Percentiles rank a stretch among this genome's conserved stretches.
These are phyloP conservation scores for Otolemur crassicaudatus DNA, from an alignment of 2,797 vertebrate species.

Conservation along the genomic window DNA sequence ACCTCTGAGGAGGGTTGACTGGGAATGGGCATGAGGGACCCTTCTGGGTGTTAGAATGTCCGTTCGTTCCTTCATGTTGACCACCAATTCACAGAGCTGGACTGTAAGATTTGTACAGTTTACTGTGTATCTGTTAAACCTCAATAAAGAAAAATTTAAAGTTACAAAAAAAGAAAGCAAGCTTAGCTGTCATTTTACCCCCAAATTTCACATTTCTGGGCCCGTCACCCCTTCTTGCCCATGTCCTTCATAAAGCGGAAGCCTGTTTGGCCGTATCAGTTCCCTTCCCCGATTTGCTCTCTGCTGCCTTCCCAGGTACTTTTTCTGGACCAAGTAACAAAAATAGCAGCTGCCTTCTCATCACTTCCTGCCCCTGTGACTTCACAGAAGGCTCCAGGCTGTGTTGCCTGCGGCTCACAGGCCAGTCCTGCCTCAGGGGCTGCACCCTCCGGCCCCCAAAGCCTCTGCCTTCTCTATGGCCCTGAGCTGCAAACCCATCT, in stretches of 20 bases:
- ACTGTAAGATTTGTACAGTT: background rate
- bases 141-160: constrained; percentile 16
- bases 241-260: constrained; percentile 25
- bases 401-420: background rate
- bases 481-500: background rate
- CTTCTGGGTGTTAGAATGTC: background rate
- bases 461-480: background rate
- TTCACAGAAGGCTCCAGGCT: background rate
- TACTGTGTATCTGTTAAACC: background rate
- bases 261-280: background rate
- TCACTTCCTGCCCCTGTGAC: constrained; percentile 53
- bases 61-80: background rate
- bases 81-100: background rate
- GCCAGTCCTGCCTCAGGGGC: background rate
- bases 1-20: background rate
- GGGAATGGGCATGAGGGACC: background rate
- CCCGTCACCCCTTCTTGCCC: background rate
- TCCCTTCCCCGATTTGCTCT: constrained; percentile 1
- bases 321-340: constrained; percentile 67
- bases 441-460: background rate
- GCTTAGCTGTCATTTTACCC: background rate
- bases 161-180: background rate
- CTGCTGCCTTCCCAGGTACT: constrained; percentile 49
- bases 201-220: background rate
- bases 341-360: constrained; percentile 70